Evolutionary conservation across 2,888 invertebrate genomes (phyloP).

Genomic region (Eustalomyia histrio): DNA sequence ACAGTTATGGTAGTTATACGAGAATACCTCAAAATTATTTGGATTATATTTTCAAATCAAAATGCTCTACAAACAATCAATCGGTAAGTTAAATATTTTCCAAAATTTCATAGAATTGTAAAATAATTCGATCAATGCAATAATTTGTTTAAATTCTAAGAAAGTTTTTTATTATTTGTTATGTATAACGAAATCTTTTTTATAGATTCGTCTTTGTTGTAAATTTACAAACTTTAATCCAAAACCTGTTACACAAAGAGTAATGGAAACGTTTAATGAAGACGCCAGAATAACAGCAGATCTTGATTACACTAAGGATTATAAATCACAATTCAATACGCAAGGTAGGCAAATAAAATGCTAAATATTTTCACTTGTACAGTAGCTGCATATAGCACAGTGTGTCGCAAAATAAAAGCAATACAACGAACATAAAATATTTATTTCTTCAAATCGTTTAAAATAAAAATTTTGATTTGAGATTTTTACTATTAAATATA

Average conservation of each 20-base stretch:
- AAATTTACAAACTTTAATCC: conserved; percentile 22
- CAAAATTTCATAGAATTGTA: no score
- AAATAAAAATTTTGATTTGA: no score
- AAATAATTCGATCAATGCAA: no score
- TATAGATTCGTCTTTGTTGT: conserved; percentile 52
- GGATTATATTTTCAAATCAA: conserved; percentile 49
- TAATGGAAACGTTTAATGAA: neutral
- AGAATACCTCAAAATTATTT: conserved; percentile 45
- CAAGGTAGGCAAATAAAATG: conserved; percentile 37
- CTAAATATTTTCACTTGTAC: no score
- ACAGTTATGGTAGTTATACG: conserved; percentile 42
- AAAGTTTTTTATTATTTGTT: neutral
- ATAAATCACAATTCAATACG: conserved; percentile 39
- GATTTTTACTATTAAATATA: no score
- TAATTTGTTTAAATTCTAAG: no score
- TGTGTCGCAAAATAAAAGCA: no score
- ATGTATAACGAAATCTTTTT: neutral
- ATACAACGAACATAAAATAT: no score
- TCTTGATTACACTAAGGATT: conserved; percentile 42
- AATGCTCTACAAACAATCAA: conserved; percentile 46
- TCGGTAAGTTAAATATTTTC: conserved; percentile 42
- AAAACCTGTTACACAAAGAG: neutral
- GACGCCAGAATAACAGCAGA: conserved; percentile 38
- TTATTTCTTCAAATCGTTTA: no score
- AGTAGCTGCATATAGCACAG: no score